Evolutionary conservation across 1,140 invertebrate genomes (phyloP), one percentile per base, ranked within the genome.

Genomic region (Camponotus vicinus): DNA sequence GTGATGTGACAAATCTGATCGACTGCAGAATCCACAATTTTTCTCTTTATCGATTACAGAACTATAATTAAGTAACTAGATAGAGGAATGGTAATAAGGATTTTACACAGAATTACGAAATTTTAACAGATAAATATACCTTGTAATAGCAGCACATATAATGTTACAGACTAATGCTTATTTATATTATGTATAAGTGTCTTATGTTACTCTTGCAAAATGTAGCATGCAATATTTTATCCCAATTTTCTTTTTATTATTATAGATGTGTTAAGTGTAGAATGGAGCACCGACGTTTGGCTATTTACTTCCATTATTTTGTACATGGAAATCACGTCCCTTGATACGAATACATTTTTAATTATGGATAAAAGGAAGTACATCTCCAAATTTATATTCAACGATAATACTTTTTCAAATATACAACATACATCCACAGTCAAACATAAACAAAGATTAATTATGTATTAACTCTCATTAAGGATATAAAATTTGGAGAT

Each of bases 71-170:
- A 91, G 84, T 86, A 89, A 90, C 70, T 86, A 92, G 88, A 85
- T 69, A 77, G 15, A 52, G 88, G 86, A 84, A 86, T 88, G 90
- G 79, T 89, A 87, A 90, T 77, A 78, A 91, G 86, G 88, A 91
- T 59, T 92, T 92, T 91, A 90, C 87, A 92, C 79, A 92, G 88
- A 90, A 79, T 91, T 92, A 92, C 88, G 88, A 89, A 89, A 90
- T 86, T 89, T 92, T 57, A 85, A 92, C 88, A 89, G 83, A 91
- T 78, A 88, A 88, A 92, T 52, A 49, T 88, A 89, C 85, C 88
- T 92, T 90, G 88, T 87, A 93, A 93, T 90, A 90, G 90, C 91
- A 92, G 91, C 92, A 93, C 91, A 92, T 89, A 91, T 90, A 92
- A 91, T 93, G 55, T 91, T 90, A 92, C 21, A 91, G 55, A 89